phyloP scores from a whole-genome alignment of 1,140 invertebrate species.

The Drosophila parvula region DNA sequence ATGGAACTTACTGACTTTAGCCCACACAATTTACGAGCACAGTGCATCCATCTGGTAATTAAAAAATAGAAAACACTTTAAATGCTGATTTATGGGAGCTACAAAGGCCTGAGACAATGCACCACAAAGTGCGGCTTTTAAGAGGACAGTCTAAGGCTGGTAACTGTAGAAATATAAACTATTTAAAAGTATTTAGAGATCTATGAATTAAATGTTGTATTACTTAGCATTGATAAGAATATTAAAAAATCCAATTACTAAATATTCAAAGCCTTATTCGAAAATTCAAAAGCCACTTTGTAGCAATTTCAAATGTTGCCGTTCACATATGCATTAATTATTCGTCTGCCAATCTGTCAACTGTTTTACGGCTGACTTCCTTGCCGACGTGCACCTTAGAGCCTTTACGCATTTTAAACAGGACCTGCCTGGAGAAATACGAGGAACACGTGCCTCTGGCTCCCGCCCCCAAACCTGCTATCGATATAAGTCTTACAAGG shows the following conservation, averaged over 20 bases:
- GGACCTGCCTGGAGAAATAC: constrained; percentile 11
- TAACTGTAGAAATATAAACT: not conserved
- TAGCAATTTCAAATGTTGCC: not conserved
- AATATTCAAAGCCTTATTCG: not conserved
- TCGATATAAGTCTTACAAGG: not conserved
- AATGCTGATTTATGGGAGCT: constrained; percentile 65
- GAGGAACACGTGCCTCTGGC: constrained; percentile 9
- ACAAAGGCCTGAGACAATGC: constrained; percentile 13
- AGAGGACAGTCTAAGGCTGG: not conserved
- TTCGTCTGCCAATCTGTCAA: constrained; percentile 44
- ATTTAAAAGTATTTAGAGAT: not conserved
- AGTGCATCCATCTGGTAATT: constrained; percentile 72
- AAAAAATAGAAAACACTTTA: constrained; percentile 68
- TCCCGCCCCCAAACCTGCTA: not conserved
- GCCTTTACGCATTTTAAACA: constrained; percentile 5
- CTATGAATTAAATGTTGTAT: not conserved
- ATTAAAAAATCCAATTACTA: not conserved
- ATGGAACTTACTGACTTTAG: constrained; percentile 27
- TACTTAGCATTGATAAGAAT: no score
- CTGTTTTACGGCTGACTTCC: constrained; percentile 27
- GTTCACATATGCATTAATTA: constrained; percentile 16
- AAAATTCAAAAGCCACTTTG: not conserved
- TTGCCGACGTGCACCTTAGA: constrained; percentile 3
- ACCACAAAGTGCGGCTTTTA: not conserved
- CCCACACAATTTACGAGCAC: constrained; percentile 61